A percentile compares a stretch with the other conserved stretches of the same genome.
Evolutionary conservation across 2,888 invertebrate species (phyloP).

Genomic region (Drosophila meridionalis): DNA sequence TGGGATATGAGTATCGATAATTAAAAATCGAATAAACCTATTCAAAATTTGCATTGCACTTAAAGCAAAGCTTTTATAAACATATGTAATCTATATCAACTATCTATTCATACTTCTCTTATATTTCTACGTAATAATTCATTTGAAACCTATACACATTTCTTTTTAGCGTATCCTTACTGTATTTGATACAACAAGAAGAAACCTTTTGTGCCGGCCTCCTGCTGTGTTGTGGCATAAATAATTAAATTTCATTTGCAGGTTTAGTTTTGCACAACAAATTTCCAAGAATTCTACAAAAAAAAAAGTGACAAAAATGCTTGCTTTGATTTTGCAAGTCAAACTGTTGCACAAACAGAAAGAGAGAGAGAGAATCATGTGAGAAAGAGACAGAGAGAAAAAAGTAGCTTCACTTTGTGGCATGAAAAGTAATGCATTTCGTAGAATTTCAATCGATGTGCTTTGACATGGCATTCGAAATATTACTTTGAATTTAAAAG

Average conservation of each 20-base stretch:
- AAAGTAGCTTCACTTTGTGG: neutral
- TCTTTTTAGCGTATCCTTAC: neutral
- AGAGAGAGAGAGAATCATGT: neutral
- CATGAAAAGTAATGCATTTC: slow-evolving; percentile 3
- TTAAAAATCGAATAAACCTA: too few species aligned
- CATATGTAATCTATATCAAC: too few species aligned
- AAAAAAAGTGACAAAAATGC: slow-evolving; percentile 5
- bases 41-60: too few species aligned
- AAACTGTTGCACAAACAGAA: neutral
- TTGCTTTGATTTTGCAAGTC: neutral
- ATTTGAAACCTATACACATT: neutral
- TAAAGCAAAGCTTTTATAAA: too few species aligned
- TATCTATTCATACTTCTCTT: too few species aligned
- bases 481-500: slow-evolving; percentile 9
- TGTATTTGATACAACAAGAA: neutral
- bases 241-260: slow-evolving; percentile 10
- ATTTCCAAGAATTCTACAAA: neutral
- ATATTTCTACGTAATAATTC: too few species aligned
- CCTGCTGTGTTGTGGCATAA: slow-evolving; percentile 1
- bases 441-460: slow-evolving; percentile 11
- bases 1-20: too few species aligned
- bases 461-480: slow-evolving; percentile 15
- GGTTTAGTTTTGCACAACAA: neutral
- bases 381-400: neutral
- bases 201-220: neutral